Evolutionary conservation across 2,888 invertebrate species (phyloP).

Genomic region (Chirona hameri): DNA sequence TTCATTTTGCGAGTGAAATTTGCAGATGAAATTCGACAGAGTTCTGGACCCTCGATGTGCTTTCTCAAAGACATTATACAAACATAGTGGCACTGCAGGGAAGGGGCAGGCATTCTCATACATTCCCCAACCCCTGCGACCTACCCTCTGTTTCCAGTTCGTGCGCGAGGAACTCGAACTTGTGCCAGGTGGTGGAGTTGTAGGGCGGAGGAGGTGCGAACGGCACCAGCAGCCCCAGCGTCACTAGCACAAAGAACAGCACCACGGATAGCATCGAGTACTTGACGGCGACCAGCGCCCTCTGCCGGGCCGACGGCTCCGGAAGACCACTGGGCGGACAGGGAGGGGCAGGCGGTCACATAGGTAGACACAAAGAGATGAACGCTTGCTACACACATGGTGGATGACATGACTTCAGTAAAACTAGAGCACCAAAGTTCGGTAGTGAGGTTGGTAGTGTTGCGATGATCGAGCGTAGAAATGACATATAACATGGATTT

Average conservation of each 20-base stretch:
- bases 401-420: too few relatives aligned
- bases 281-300: background rate
- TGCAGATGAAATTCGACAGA: too few relatives aligned
- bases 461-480: too few relatives aligned
- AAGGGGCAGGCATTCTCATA: too few relatives aligned
- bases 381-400: background rate
- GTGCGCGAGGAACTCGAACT: conserved; percentile 1
- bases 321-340: background rate
- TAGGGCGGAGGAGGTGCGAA: conserved; percentile 23
- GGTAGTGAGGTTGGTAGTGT: too few relatives aligned
- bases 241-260: conserved; percentile 22
- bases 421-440: too few relatives aligned
- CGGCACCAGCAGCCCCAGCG: conserved; percentile 32
- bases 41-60: too few relatives aligned
- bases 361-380: background rate
- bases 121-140: background rate
- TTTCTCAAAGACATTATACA: too few relatives aligned
- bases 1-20: too few relatives aligned
- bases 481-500: too few relatives aligned
- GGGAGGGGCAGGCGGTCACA: background rate
- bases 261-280: background rate
- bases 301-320: background rate
- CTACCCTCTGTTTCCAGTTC: conserved; percentile 9
- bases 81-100: too few relatives aligned
- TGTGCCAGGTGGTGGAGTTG: background rate